A percentile compares a stretch with the other conserved stretches of the same genome.
phyloP scores from a whole-genome alignment of 2,113 vertebrate genomes.

The Eptatretus burgeri region DNA sequence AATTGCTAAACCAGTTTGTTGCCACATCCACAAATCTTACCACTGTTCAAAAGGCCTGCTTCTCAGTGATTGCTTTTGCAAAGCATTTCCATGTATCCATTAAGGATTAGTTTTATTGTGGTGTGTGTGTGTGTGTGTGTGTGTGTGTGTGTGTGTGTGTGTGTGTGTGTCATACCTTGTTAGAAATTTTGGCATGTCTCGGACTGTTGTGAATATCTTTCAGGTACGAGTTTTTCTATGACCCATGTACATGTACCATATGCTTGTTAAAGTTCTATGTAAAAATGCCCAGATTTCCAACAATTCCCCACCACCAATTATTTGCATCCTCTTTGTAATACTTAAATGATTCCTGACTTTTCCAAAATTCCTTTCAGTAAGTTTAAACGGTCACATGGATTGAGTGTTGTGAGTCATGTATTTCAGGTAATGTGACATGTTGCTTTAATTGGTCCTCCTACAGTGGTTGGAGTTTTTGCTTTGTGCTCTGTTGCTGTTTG shows the following conservation, averaged over 20 bases:
- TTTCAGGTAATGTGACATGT: conserved; percentile 12
- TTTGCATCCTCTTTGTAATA: too few relatives aligned
- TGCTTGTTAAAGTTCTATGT: too few relatives aligned
- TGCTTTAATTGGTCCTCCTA: conserved; percentile 12
- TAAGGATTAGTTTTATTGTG: neutral
- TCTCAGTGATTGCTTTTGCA: too few relatives aligned
- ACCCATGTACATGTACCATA: neutral
- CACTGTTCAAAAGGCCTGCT: too few relatives aligned
- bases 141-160: conserved; percentile 1
- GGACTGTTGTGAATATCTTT: neutral
- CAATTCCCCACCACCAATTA: too few relatives aligned
- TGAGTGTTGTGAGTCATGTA: neutral
- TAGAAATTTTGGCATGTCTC: neutral
- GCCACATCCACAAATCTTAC: too few relatives aligned
- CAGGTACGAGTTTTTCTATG: neutral
- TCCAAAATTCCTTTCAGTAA: too few relatives aligned
- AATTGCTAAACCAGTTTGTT: too few relatives aligned
- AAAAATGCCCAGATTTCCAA: too few relatives aligned
- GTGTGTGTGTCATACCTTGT: neutral
- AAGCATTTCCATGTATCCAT: too few relatives aligned
- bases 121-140: neutral
- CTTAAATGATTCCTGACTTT: too few relatives aligned
- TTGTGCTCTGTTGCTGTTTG: conserved; percentile 44
- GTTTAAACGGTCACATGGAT: too few relatives aligned
- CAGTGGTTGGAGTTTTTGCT: conserved; percentile 87